Evolutionary conservation across 1,140 invertebrate species (phyloP).

Genomic region (Carcinoscorpius rotundicauda): DNA sequence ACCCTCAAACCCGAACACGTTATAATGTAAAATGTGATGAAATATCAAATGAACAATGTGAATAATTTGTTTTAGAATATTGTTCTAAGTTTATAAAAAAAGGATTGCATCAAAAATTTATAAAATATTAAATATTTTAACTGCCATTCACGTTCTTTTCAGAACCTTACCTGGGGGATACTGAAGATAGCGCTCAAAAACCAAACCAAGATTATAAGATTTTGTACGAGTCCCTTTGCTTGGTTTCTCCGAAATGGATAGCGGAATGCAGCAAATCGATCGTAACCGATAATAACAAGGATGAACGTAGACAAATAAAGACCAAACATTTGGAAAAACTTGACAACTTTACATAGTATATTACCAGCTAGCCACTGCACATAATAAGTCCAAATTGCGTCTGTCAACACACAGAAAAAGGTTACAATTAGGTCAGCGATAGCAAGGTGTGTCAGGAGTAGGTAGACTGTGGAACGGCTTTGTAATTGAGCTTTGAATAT

Average conservation of each 20-base stretch:
- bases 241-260: conserved; percentile 55
- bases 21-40: too few relatives aligned
- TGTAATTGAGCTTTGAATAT: background rate
- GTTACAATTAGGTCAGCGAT: conserved; percentile 61
- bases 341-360: conserved; percentile 61
- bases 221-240: conserved; percentile 47
- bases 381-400: conserved; percentile 60
- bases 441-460: conserved; percentile 48
- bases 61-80: too few relatives aligned
- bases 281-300: conserved; percentile 63
- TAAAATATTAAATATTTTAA: too few relatives aligned
- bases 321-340: conserved; percentile 66
- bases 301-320: conserved; percentile 73
- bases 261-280: conserved; percentile 60
- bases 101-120: too few relatives aligned
- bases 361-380: conserved; percentile 68
- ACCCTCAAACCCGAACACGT: too few relatives aligned
- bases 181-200: conserved; percentile 54
- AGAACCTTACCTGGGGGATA: conserved; percentile 46
- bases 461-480: conserved; percentile 48
- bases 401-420: conserved; percentile 61
- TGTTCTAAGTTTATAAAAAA: too few relatives aligned
- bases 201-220: conserved; percentile 50
- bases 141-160: too few relatives aligned
- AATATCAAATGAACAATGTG: too few relatives aligned